Base-by-base conservation (phyloP, 1,140 invertebrate genomes). In the Brachystomella parvula region DNA sequence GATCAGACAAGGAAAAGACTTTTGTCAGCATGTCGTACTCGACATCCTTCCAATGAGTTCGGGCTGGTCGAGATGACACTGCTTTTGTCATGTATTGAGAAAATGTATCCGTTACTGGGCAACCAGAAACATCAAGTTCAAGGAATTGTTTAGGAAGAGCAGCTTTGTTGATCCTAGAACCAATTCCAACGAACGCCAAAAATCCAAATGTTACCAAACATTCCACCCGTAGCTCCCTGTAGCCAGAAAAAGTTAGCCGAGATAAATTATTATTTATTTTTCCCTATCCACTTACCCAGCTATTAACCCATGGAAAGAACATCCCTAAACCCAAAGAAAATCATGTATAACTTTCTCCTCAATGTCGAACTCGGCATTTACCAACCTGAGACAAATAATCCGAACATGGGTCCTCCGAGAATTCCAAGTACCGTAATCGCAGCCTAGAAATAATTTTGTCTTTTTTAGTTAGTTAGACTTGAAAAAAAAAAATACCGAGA, bases 101-200 rank as follows among this genome's bases (percentile, higher is more conserved):
- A 32, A 15, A 6, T 32, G 9, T 2, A 3, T 28, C 12, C 30
- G 29, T 24, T 9, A 30, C 39, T 53, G 19, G 19, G 21, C 60
- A 32, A 6, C 19, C 47, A 28, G 32, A 15, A 15, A 44, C 31
- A 24, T 47, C 39, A 30, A 62, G 44, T 28, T 85, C 82, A 61
- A 90, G 77, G 15, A 76, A 78, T 0, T 76, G 74, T 3, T 80
- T 68, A 0, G 78, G 74, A 1, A 88, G 88, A 66, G 85, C 85
- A 0, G 89, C 31, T 17, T 28, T 47, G 26, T 35, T 17, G 17
- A 62, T 44, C 6, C 9, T 62, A 24, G 61, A 62, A 3, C 90
- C 90, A 76, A 95, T 90, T 60, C 88, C 90, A 63, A 92, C 86
- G 88, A 89, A 92, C 21, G 91, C 82, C 19, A 85, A 84, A 61